These are phyloP conservation scores for Lytechinus pictus DNA, from an alignment of 35 echinoderm and acorn worm genomes.

Conservation along the genomic window DNA sequence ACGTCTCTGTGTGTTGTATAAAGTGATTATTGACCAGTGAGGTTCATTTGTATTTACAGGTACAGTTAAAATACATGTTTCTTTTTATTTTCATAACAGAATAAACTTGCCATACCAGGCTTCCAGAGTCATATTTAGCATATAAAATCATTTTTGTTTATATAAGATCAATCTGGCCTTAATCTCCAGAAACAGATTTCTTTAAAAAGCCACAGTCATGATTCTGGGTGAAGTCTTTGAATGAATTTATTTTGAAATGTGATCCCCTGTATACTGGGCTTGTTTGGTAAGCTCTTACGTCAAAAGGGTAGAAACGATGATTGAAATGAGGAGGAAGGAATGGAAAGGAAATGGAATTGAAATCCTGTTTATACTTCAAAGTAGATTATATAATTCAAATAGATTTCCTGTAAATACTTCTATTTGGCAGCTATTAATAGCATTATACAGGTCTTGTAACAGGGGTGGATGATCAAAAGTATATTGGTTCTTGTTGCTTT, in stretches of 20 bases:
- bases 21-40: too few relatives aligned
- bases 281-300: neutral
- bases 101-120: neutral
- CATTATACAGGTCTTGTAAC: neutral
- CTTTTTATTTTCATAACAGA: too few relatives aligned
- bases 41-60: too few relatives aligned
- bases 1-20: too few relatives aligned
- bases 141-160: neutral
- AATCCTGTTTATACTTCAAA: neutral
- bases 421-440: neutral
- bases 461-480: neutral
- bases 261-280: neutral
- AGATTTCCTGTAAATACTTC: neutral
- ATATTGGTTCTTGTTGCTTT: neutral
- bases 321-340: neutral
- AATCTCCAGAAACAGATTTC: neutral
- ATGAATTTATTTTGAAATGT: neutral
- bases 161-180: neutral
- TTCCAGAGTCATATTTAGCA: neutral
- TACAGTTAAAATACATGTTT: too few relatives aligned
- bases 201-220: neutral
- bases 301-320: neutral
- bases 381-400: neutral
- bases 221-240: neutral
- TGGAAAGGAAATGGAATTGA: neutral